Conservation (phyloP, 1,140 invertebrate genomes). For the Trachymyrmex septentrionalis region DNA sequence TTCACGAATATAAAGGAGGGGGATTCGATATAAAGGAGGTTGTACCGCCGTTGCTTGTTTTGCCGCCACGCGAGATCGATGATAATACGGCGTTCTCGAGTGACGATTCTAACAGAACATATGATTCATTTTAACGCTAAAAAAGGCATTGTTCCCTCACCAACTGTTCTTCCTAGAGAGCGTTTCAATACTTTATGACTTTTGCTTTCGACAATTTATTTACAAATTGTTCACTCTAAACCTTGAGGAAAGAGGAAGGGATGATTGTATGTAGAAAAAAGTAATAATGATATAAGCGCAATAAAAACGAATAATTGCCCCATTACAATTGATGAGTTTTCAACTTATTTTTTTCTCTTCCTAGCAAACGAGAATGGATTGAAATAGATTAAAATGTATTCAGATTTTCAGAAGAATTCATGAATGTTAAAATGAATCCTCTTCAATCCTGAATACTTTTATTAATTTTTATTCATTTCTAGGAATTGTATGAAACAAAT, state of each 20-base stretch:
- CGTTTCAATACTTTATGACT: neutral
- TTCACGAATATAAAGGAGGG: neutral
- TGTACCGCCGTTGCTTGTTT: neutral
- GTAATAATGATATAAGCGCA: too few relatives aligned
- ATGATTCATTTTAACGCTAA: constrained; percentile 9
- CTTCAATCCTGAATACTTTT: too few relatives aligned
- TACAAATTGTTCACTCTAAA: neutral
- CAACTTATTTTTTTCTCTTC: neutral
- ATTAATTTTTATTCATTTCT: too few relatives aligned
- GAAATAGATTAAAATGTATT: too few relatives aligned
- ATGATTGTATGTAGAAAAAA: too few relatives aligned
- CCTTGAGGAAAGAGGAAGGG: neutral
- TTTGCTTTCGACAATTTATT: neutral
- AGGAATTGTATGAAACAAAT: too few relatives aligned
- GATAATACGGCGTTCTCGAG: neutral
- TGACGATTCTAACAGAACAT: neutral
- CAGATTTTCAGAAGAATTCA: too few relatives aligned
- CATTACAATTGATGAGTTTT: too few relatives aligned
- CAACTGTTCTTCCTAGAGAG: neutral
- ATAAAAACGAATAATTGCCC: too few relatives aligned
- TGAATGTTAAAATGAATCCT: too few relatives aligned
- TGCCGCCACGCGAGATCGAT: neutral
- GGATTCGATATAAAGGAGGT: neutral
- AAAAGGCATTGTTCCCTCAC: too few relatives aligned
- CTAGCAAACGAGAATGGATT: too few relatives aligned